A percentile compares a stretch with the other conserved stretches of the same genome.
Conservation (phyloP, 2,797 vertebrate genomes). For the Channallabes apus region DNA sequence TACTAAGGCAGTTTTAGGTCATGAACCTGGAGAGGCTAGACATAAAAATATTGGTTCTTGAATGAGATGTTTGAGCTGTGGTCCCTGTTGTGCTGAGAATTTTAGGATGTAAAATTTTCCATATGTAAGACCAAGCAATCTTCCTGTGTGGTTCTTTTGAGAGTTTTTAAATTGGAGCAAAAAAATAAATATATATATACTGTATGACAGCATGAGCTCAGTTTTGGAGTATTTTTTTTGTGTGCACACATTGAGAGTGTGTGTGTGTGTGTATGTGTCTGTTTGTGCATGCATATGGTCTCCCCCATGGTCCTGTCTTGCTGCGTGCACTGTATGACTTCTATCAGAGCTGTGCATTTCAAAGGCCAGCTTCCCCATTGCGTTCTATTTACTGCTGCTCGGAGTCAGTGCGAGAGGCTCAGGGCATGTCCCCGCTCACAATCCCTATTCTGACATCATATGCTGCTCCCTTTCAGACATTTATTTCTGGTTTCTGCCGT, state of each 20-base stretch:
- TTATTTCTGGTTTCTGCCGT: constrained; percentile 9
- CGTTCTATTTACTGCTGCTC: constrained; percentile 38
- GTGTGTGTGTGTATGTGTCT: background rate
- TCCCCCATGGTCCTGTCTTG: constrained; percentile 28
- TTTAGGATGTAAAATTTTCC: background rate
- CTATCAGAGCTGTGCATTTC: constrained; percentile 32
- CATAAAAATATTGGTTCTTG: background rate
- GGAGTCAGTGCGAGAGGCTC: constrained; percentile 17
- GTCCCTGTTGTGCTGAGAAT: background rate
- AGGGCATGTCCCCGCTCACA: background rate
- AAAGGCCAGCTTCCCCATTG: constrained; percentile 40
- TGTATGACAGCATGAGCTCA: background rate
- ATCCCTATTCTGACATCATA: constrained; percentile 10
- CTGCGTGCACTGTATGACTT: constrained; percentile 17
- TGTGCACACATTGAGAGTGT: background rate
- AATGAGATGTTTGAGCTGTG: background rate
- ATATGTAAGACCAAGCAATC: background rate
- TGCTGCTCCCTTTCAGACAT: background rate
- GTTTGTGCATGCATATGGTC: constrained; percentile 20
- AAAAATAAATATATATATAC: constrained; percentile 1
- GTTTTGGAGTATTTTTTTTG: background rate
- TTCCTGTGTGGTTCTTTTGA: constrained; percentile 16
- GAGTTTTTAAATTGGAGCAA: constrained; percentile 8
- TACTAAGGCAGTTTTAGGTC: constrained; percentile 5
- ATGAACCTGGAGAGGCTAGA: background rate